Base-by-base conservation (phyloP, 2,113 vertebrate genomes). In the Dunckerocampus dactyliophorus region DNA sequence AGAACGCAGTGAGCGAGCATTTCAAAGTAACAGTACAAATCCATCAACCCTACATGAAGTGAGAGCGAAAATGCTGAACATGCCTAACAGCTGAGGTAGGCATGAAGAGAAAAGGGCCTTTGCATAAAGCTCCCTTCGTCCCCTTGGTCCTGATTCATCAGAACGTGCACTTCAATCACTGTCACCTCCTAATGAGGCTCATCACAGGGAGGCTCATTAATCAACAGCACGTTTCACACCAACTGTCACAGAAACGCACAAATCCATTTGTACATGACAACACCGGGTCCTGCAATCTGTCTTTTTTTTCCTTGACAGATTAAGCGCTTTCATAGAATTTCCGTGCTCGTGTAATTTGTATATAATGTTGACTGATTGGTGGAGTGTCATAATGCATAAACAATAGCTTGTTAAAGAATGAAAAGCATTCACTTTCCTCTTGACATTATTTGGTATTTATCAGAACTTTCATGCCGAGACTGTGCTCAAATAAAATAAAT, bases 121-220 rank as follows among this genome's bases (percentile, higher is more conserved):
- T 55, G 47, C 15, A 56, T 17, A n/a, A 50, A 79, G 63, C 34
- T 49, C 65, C 10, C 19, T 72, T 73, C 63, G 54, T 59, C 53
- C 47, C 51, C 59, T 48, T 52, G 54, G 67, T 67, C 51, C 58
- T 58, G 67, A 68, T 64, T 48, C 50, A 65, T 60, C 51, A 28
- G 31, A 39, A 58, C 49, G 11, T 22, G 63, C 68, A 68, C 63
- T 56, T 80, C 81, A 70, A 59, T 88, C 72, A 80, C 63, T 73
- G 75, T 80, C 76, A 70, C 42, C 42, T 42, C 10, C 71, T 86
- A 83, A 86, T 76, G 76, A 82, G 69, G 58, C 47, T 62, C 59
- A 66, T 69, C 46, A 55, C 67, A 57, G 69, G 65, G 69, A 69
- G 59, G 31, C 62, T 69, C 56, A 64, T 59, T 31, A 64, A 79